Base-by-base conservation (phyloP, 2,797 vertebrate genomes). In the Gymnoscopelus microlampas region DNA sequence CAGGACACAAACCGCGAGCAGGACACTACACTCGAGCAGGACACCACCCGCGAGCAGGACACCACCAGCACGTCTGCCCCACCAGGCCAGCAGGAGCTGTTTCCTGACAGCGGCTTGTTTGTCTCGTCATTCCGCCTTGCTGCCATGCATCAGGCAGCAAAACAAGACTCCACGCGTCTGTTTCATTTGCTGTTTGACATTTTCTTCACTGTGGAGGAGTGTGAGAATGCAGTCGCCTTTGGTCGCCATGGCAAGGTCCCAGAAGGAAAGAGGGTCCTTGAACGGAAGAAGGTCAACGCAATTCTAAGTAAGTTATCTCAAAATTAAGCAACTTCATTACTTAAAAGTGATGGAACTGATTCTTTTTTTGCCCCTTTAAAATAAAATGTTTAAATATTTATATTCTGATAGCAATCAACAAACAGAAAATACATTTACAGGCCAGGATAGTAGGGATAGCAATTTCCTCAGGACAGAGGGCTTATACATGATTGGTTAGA, bases 291-390 rank as follows among this genome's bases (percentile, higher is more conserved):
- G 48, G 67, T 70, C 44, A 32, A 66, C 35, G 54, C 53, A 70
- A 78, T 63, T 57, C 69, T 64, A 53, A 71, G 72, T 74, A 74
- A 12, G 70, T 74, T 74, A 61, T 50, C 39, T 44, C 7, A 44
- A 8, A 44, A 44, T 44, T 44, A 9, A 7, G 35, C 29, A 3
- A 29, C 29, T 29, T 35, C 32, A 44, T 44, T 9, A 44, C 39
- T 29, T 29, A 29, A 29, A 29, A 3, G 26, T 29, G 26, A 4
- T 29, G 2, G 1, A 29, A 29, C 26, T 19, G 19, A 19, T 19
- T 19, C 19, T 19, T 19, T 19, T 19, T 19, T 19, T 19, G 19
- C 19, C 19, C 7, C 35, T 4, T 35, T 35, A 35, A 32, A 39
- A 7, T 39, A 39, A 39, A 39, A 6, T 39, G 35, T 39, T 39